Evolutionary conservation across 37 sponge, comb jelly and placozoan species (phyloP).

Genomic region (Ephydatia muelleri): DNA sequence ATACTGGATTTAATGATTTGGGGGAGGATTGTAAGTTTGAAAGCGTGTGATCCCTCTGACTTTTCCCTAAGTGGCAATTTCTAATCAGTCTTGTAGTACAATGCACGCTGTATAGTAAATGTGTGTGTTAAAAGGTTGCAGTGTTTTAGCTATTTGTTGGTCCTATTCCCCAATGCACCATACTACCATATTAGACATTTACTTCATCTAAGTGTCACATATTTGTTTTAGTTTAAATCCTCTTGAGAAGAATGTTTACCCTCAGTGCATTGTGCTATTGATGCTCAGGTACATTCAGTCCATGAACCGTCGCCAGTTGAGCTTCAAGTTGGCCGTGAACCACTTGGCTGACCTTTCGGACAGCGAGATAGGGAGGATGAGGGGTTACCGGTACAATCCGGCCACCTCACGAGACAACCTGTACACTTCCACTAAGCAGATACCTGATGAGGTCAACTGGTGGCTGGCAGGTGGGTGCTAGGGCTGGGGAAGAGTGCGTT

Average conservation of each 20-base stretch:
- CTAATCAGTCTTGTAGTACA: too few species aligned
- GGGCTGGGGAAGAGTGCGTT: not conserved
- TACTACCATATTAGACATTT: not conserved
- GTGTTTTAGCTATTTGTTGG: too few species aligned
- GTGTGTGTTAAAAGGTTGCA: too few species aligned
- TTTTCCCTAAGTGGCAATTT: too few species aligned
- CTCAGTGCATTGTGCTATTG: not conserved
- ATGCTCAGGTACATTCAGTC: slow-evolving; percentile 78
- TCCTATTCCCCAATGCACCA: too few species aligned
- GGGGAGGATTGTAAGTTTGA: too few species aligned
- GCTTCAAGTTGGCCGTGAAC: slow-evolving; percentile 79
- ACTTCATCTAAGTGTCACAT: not conserved
- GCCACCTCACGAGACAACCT: slow-evolving; percentile 17
- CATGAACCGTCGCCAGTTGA: slow-evolving; percentile 66
- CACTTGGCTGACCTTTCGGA: slow-evolving; percentile 83
- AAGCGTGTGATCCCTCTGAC: too few species aligned
- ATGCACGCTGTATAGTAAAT: too few species aligned
- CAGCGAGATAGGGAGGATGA: slow-evolving; percentile 59
- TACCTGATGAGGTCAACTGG: slow-evolving; percentile 33
- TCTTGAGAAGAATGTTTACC: not conserved
- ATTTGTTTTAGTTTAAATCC: too few species aligned
- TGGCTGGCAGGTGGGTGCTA: slow-evolving; percentile 11
- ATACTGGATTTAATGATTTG: too few species aligned
- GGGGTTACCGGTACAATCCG: slow-evolving; percentile 58
- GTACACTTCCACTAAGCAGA: not conserved